Evolutionary conservation across 1,140 invertebrate species (phyloP), one percentile per base, ranked within the genome.

Genomic region (Musca domestica): DNA sequence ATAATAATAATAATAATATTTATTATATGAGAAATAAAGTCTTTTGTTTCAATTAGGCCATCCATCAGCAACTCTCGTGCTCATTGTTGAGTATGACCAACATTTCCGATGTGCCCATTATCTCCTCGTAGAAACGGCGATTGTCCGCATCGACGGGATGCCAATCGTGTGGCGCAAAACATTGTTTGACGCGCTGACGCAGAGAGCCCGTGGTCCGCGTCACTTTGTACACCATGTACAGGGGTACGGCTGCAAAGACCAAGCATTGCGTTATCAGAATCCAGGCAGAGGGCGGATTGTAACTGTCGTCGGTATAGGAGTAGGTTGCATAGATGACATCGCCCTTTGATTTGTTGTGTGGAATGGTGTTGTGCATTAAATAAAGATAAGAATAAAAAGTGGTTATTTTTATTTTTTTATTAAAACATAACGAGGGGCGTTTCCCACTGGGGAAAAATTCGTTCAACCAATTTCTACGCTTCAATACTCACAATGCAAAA

Each of bases 61-160:
- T 54, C 22, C 9, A 67, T 67, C 51, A 41, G n/a, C 52, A 67
- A 46, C 23, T 49, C 41, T 58, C 9, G 49, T 48, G 63, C 22
- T 64, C 41, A 47, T 64, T 64, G 47, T 48, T 64, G 1, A 64
- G 27, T 25, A 64, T 64, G 63, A 80, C 78, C 34, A 80, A 73
- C 77, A 80, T 80, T 71, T 80, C 78, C 20, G 78, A 78, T 14
- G 73, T 76, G 54, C 78, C 77, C 76, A 80, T 80, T 15, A 77
- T 72, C 30, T 80, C 78, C 54, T 80, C 78, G 20, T 80, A 80
- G 51, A 77, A 78, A 2, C 71, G 71, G 0, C 77, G 74, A 72
- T 80, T 75, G 63, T 80, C 75, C 48, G 78, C 71, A 73, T 75
- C 76, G 17, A 78, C 76, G 4, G 78, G 78, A 77, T 80, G 76